These are phyloP conservation scores for Verasper variegatus DNA, from an alignment of 2,113 vertebrate species.

Conservation along the genomic window DNA sequence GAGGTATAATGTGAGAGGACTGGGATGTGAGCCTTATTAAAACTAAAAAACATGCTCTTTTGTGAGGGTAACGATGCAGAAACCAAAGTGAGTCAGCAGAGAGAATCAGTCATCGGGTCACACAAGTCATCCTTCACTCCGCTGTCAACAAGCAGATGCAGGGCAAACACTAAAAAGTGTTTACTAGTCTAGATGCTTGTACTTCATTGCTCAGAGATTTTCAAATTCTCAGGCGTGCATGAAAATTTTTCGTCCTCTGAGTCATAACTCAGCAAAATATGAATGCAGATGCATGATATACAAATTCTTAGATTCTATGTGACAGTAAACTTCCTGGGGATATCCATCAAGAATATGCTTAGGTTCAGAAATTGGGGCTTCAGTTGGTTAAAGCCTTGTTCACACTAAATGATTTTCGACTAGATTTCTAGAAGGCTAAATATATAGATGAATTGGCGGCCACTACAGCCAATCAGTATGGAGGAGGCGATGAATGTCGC, in stretches of 20 bases:
- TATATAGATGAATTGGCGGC: too few species aligned
- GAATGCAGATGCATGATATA: too few species aligned
- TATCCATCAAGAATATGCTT: too few species aligned
- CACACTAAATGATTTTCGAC: too few species aligned
- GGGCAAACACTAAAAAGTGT: constrained; percentile 14
- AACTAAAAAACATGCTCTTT: background rate
- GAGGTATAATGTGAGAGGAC: background rate
- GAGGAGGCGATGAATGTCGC: too few species aligned
- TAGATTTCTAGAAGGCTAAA: too few species aligned
- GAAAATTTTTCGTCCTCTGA: background rate
- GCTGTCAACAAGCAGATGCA: constrained; percentile 33
- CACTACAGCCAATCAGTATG: too few species aligned
- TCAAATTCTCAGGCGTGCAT: background rate
- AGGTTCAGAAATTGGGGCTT: too few species aligned
- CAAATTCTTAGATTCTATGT: too few species aligned
- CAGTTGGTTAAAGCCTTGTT: too few species aligned
- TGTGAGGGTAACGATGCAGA: constrained; percentile 11
- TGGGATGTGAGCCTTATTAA: background rate
- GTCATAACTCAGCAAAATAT: background rate
- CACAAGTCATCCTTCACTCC: constrained; percentile 43
- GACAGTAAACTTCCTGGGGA: too few species aligned
- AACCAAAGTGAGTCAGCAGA: constrained; percentile 41
- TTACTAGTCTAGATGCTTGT: constrained; percentile 22
- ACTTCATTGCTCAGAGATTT: constrained; percentile 1
- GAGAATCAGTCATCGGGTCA: constrained; percentile 35